phyloP scores from a whole-genome alignment of 1,140 invertebrate genomes.

The Stegodyphus dumicola region DNA sequence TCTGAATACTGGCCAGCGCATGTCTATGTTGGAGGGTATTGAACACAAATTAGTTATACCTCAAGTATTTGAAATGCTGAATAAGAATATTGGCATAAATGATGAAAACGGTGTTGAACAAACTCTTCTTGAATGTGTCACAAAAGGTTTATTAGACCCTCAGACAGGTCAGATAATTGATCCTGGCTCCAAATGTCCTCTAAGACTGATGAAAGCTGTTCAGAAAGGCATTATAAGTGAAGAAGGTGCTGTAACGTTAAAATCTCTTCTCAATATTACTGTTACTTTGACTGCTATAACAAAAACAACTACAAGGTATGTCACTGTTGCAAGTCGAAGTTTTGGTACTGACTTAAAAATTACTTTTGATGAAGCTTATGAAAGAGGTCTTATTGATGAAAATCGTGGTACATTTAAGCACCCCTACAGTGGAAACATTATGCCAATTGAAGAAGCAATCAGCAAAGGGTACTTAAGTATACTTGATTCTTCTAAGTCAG shows the following conservation, averaged over 20 bases:
- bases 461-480: conserved; percentile 66
- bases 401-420: conserved; percentile 82
- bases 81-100: conserved; percentile 82
- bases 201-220: conserved; percentile 87
- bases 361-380: conserved; percentile 81
- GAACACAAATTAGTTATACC: conserved; percentile 71
- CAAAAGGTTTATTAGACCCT: conserved; percentile 84
- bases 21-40: conserved; percentile 75
- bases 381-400: conserved; percentile 84
- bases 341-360: conserved; percentile 74
- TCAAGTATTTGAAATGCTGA: conserved; percentile 87
- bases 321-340: conserved; percentile 77
- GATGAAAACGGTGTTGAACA: conserved; percentile 78
- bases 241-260: conserved; percentile 85
- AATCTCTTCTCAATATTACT: conserved; percentile 84
- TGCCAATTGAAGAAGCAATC: conserved; percentile 86
- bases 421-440: conserved; percentile 78
- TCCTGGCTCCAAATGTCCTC: conserved; percentile 77
- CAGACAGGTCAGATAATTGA: conserved; percentile 87
- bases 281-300: conserved; percentile 86
- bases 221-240: conserved; percentile 84
- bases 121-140: conserved; percentile 85
- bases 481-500: conserved; percentile 9
- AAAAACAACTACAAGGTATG: conserved; percentile 82
- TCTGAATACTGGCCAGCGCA: conserved; percentile 78